These are phyloP conservation scores for Pomatorhinus ruficollis DNA, from an alignment of 2,113 vertebrate species.

Conservation along the genomic window DNA sequence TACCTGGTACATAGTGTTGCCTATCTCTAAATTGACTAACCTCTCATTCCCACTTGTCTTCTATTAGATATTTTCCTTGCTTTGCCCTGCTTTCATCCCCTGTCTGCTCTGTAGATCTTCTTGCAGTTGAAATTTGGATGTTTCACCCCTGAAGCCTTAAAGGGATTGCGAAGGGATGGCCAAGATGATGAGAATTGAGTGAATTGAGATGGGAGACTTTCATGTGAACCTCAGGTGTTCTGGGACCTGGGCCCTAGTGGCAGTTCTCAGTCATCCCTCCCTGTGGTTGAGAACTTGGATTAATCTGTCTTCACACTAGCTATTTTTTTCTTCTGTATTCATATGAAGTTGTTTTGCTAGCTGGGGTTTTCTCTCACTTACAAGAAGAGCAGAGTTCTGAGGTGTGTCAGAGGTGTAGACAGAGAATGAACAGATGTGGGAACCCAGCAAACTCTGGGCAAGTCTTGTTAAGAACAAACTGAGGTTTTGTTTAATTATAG, in stretches of 20 bases:
- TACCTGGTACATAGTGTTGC: neutral
- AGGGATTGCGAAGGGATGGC: neutral
- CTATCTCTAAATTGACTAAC: neutral
- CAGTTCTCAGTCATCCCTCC: neutral
- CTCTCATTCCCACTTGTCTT: neutral
- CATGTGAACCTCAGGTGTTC: neutral
- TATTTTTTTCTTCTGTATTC: neutral
- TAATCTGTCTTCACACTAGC: neutral
- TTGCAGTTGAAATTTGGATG: neutral
- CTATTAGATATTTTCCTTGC: neutral
- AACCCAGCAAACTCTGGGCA: neutral
- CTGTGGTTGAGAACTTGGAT: neutral
- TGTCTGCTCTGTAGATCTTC: neutral
- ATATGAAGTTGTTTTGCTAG: neutral
- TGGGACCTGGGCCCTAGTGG: accelerated
- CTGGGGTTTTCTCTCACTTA: neutral
- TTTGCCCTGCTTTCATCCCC: neutral
- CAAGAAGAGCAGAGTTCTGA: neutral
- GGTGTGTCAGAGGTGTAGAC: neutral
- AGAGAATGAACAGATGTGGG: neutral
- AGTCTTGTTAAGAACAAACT: accelerated
- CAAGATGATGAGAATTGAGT: neutral
- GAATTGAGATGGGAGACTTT: neutral
- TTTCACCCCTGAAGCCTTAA: neutral
- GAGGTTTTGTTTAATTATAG: neutral